Conservation (phyloP, 2,113 vertebrate genomes). For the Apistogramma diplotaenia region DNA sequence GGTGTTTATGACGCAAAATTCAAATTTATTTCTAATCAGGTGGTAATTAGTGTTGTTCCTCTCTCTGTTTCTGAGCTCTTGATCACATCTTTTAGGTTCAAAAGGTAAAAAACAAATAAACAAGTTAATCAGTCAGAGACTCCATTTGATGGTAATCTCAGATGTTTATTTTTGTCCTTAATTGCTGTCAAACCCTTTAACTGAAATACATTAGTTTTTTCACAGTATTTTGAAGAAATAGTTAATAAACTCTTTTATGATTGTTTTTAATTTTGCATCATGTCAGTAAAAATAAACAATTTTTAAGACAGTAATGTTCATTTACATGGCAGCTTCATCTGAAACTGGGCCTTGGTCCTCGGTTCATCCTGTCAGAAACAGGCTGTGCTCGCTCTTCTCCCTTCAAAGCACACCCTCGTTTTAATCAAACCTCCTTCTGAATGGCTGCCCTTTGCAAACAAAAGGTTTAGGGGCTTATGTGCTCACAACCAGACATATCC, state of each 20-base stretch:
- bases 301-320: background rate
- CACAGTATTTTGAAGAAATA: background rate
- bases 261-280: background rate
- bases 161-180: background rate
- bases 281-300: background rate
- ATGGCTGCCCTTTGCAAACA: background rate
- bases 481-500: no score
- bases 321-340: background rate
- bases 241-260: background rate
- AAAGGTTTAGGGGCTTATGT: background rate
- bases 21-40: conserved; percentile 29
- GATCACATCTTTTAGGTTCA: conserved; percentile 36
- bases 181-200: background rate
- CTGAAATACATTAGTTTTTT: background rate
- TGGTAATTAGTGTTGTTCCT: conserved; percentile 14
- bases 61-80: background rate
- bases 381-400: background rate
- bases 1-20: conserved; percentile 36
- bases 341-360: background rate
- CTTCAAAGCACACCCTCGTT: background rate
- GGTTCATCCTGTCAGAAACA: background rate
- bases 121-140: background rate
- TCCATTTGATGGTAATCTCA: background rate
- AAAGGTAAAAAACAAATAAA: background rate
- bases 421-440: background rate